These are phyloP conservation scores for Hippopotamyrus pictus DNA, from an alignment of 2,797 vertebrate species.

Conservation along the genomic window DNA sequence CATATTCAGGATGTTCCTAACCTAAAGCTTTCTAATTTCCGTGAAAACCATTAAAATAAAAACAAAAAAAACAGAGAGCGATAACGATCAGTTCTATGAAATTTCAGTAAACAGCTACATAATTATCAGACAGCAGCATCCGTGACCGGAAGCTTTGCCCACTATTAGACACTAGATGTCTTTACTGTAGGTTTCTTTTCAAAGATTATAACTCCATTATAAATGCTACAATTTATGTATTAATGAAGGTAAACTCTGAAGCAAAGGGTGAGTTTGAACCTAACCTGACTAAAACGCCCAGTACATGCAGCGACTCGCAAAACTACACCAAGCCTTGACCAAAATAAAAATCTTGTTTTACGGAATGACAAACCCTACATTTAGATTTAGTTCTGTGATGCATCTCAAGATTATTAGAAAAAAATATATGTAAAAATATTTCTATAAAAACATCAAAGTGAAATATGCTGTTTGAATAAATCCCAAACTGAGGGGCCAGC, in stretches of 20 bases:
- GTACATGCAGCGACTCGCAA: not conserved
- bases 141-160: not conserved
- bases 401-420: not conserved
- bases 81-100: slow-evolving; percentile 46
- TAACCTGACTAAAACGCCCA: not conserved
- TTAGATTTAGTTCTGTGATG: not conserved
- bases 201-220: not conserved
- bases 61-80: slow-evolving; percentile 38
- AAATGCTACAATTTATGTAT: not conserved
- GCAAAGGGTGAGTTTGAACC: not conserved
- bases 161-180: not conserved
- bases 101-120: slow-evolving; percentile 38
- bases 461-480: not conserved
- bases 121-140: not conserved
- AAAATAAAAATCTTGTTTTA: not conserved
- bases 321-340: not conserved
- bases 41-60: not conserved
- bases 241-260: not conserved
- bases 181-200: not conserved
- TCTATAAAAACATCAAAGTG: not conserved
- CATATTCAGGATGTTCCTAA: not conserved
- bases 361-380: not conserved
- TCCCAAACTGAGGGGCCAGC: not conserved
- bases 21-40: slow-evolving; percentile 35
- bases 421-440: not conserved